Conservation (phyloP, 2,797 vertebrate species). For the Lophotriccus pileatus region DNA sequence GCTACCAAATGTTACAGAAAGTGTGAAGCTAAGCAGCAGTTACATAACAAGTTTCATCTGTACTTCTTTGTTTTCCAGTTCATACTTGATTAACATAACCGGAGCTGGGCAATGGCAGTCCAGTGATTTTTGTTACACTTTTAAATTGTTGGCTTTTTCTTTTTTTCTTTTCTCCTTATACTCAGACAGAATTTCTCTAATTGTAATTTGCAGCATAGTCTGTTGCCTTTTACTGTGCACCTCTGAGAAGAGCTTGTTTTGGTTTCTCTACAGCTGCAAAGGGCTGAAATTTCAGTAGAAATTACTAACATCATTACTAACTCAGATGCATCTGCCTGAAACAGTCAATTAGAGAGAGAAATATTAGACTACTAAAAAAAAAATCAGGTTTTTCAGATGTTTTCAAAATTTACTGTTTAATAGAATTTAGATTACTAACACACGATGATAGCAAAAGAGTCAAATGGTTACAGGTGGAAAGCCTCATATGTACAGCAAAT, state of each 20-base stretch:
- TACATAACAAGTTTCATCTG: background rate
- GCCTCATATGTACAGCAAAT: background rate
- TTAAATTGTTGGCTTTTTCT: background rate
- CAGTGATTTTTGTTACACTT: background rate
- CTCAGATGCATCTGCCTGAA: background rate
- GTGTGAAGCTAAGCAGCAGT: background rate
- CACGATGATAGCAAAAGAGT: background rate
- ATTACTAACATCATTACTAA: background rate
- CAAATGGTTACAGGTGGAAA: background rate
- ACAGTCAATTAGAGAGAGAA: background rate
- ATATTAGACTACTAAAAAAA: background rate
- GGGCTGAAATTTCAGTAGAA: background rate
- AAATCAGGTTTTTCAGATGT: background rate
- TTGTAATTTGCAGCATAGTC: background rate
- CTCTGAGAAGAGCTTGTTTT: background rate
- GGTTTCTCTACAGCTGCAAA: background rate
- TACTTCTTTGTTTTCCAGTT: background rate
- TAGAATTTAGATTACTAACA: background rate
- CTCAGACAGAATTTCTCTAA: background rate
- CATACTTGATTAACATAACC: background rate
- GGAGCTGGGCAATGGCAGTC: background rate
- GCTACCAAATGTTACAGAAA: background rate
- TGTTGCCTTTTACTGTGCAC: background rate
- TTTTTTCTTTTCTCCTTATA: background rate
- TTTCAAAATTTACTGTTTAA: background rate